These are phyloP conservation scores for Miichthys miiuy DNA, from an alignment of 2,797 vertebrate genomes.

Conservation along the genomic window DNA sequence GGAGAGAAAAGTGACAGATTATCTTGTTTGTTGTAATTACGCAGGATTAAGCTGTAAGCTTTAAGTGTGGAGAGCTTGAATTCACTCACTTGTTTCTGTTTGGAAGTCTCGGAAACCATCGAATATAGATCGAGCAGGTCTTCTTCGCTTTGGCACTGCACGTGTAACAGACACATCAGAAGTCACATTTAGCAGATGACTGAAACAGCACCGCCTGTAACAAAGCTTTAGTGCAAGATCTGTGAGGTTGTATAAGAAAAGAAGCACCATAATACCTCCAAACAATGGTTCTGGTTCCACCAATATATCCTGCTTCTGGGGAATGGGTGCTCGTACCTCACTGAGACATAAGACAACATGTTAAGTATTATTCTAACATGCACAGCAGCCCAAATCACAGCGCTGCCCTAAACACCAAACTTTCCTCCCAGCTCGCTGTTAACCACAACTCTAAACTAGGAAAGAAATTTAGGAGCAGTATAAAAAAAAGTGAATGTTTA, in stretches of 20 bases:
- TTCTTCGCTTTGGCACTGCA: slow-evolving; percentile 95
- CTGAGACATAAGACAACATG: slow-evolving; percentile 76
- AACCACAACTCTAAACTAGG: neutral
- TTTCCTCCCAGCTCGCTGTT: neutral
- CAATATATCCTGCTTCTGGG: slow-evolving; percentile 98
- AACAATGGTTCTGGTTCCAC: slow-evolving; percentile 98
- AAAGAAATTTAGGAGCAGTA: neutral
- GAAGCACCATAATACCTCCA: slow-evolving; percentile 85
- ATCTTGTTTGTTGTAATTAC: neutral
- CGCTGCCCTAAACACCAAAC: neutral
- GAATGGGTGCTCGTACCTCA: slow-evolving; percentile 98
- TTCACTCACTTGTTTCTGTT: slow-evolving; percentile 95
- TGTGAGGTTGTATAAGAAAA: neutral
- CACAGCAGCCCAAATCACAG: slow-evolving; percentile 5
- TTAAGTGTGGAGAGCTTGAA: neutral
- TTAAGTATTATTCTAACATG: neutral
- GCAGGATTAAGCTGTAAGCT: neutral
- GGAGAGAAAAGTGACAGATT: neutral
- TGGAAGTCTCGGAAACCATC: slow-evolving; percentile 99
- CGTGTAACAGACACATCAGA: slow-evolving; percentile 20
- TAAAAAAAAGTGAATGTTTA: neutral
- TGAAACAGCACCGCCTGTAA: neutral
- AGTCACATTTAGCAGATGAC: neutral
- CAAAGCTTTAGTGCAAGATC: neutral
- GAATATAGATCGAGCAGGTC: slow-evolving; percentile 98